Evolutionary conservation across 2,888 invertebrate species (phyloP).

Genomic region (Cerastoderma edule): DNA sequence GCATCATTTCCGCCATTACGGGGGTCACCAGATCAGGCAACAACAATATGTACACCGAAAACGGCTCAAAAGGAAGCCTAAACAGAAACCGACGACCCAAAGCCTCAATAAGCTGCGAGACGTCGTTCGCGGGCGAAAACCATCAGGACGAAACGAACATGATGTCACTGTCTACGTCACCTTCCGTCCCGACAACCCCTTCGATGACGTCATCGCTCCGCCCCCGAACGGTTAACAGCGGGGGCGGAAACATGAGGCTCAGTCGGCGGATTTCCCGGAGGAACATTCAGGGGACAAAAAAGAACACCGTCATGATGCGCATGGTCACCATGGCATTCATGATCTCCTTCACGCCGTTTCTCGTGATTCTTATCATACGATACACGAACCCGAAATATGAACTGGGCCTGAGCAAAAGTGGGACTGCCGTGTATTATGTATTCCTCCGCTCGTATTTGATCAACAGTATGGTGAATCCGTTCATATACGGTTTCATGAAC

Average conservation of each 20-base stretch:
- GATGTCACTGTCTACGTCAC: not conserved
- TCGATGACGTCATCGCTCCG: not conserved
- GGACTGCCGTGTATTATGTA: slow-evolving; percentile 48
- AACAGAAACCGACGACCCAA: not conserved
- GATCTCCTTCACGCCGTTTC: slow-evolving; percentile 56
- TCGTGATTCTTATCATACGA: slow-evolving; percentile 47
- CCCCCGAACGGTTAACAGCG: not conserved
- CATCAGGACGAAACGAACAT: not conserved
- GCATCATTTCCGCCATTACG: slow-evolving; percentile 54
- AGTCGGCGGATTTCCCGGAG: slow-evolving; percentile 28
- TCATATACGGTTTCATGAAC: slow-evolving; percentile 61
- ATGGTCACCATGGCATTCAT: slow-evolving; percentile 60
- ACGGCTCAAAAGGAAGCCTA: not conserved
- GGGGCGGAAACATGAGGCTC: too few species aligned
- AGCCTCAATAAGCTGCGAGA: slow-evolving; percentile 6
- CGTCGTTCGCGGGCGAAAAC: not conserved
- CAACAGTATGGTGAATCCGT: slow-evolving; percentile 58
- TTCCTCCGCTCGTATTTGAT: slow-evolving; percentile 55
- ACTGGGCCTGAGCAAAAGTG: slow-evolving; percentile 17
- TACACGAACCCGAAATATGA: slow-evolving; percentile 47
- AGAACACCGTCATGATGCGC: slow-evolving; percentile 58
- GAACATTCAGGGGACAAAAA: slow-evolving; percentile 17
- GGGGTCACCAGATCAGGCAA: slow-evolving; percentile 31
- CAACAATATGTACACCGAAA: not conserved
- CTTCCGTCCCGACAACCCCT: not conserved